Percentiles rank a stretch among this genome's conserved stretches.
phyloP scores from a whole-genome alignment of 2,888 invertebrate species.

The Phasia obesa region DNA sequence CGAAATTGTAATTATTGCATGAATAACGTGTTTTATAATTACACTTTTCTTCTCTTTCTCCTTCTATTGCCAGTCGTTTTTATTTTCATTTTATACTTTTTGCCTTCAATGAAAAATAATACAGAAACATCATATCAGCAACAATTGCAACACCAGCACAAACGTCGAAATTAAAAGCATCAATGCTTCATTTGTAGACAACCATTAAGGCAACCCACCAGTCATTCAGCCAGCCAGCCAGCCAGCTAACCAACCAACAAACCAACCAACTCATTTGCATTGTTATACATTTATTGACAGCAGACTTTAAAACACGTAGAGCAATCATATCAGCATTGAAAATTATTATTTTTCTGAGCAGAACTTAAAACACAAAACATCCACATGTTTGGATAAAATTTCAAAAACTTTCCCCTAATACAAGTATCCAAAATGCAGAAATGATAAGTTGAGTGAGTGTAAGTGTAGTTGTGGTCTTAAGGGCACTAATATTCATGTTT shows the following conservation, averaged over 20 bases:
- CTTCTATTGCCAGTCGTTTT: slow-evolving; percentile 15
- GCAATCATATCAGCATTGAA: slow-evolving; percentile 24
- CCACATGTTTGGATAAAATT: slow-evolving; percentile 10
- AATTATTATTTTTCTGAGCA: slow-evolving; percentile 21
- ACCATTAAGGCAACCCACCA: slow-evolving; percentile 49
- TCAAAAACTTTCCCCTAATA: slow-evolving; percentile 15
- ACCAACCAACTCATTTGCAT: slow-evolving; percentile 66
- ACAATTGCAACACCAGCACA: slow-evolving; percentile 37
- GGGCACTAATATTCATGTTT: slow-evolving; percentile 37
- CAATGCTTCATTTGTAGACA: slow-evolving; percentile 56
- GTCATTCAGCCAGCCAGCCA: slow-evolving; percentile 10
- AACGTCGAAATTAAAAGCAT: slow-evolving; percentile 51
- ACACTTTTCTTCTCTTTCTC: slow-evolving; percentile 62
- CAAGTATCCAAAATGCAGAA: slow-evolving; percentile 14
- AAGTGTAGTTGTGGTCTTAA: slow-evolving; percentile 40
- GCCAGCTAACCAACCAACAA: slow-evolving; percentile 42
- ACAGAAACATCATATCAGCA: slow-evolving; percentile 48
- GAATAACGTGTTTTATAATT: slow-evolving; percentile 73
- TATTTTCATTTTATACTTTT: slow-evolving; percentile 31
- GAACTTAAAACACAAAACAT: background rate
- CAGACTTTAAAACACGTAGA: slow-evolving; percentile 53
- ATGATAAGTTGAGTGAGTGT: slow-evolving; percentile 26
- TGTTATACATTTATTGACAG: slow-evolving; percentile 63
- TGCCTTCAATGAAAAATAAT: slow-evolving; percentile 38
- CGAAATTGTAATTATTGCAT: slow-evolving; percentile 72